Evolutionary conservation across 2,113 vertebrate genomes (phyloP), one percentile per base, ranked within the genome.

Genomic region (Fulmarus glacialis): DNA sequence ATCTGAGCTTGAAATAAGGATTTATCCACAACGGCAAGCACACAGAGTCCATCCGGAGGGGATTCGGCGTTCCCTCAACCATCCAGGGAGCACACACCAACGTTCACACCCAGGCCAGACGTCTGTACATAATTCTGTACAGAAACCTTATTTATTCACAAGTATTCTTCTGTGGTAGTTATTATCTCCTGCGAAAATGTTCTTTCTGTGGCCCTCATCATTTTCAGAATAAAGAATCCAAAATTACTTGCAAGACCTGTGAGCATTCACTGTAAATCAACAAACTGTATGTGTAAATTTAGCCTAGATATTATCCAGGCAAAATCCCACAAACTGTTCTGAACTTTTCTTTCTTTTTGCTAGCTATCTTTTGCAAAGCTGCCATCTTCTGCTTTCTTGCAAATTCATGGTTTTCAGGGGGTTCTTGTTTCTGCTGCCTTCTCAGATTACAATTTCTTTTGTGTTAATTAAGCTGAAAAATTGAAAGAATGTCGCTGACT

Each of bases 401-500:
- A 95, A 88, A 96, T 97, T 97, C 94, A 95, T 90, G 92, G 66
- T 92, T 95, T 96, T 93, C 88, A 50, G 91, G 95, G 93, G 50
- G 82, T 91, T 95, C 83, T 88, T 96, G 90, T 97, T 97, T 92
- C 96, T 95, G 82, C 97, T 95, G 92, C 96, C 95, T 95, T 97
- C 98, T 98, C 98, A 93, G 94, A 98, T 98, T 98, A 97, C 96
- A 55, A 85, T 95, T 98, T 97, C 97, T 98, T 98, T 96, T 95
- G 95, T 97, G 97, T 97, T 98, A 98, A 98, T 98, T 98, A 97
- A 97, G 96, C 96, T 85, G 82, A 96, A 94, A 98, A 98, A 97
- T 96, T 78, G 96, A 97, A 98, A 98, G 97, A 98, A 98, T 98
- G 98, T 98, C 91, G 63, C 97, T 98, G 98, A 98, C 97, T 98